Evolutionary conservation across 2,113 vertebrate genomes (phyloP).

Genomic region (Entosphenus tridentatus): DNA sequence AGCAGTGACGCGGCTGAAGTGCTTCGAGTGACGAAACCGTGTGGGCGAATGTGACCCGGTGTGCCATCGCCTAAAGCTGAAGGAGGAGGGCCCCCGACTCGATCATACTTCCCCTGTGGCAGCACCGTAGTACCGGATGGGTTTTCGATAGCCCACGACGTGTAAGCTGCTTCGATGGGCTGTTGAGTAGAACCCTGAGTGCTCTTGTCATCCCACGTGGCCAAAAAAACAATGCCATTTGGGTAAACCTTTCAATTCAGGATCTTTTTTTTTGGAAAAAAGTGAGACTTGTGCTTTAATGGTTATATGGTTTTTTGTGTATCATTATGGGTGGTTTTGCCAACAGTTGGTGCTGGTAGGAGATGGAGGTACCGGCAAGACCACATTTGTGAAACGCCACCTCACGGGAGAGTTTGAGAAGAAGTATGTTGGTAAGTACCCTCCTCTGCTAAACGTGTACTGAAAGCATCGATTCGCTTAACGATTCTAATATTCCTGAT

Average conservation of each 20-base stretch:
- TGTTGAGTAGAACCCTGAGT: not conserved
- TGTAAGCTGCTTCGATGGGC: not conserved
- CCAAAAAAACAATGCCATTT: not conserved
- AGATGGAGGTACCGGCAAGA: constrained; percentile 88
- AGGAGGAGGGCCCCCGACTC: too few species aligned
- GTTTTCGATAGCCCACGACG: too few species aligned
- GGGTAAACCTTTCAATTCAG: not conserved
- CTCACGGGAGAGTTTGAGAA: constrained; percentile 96
- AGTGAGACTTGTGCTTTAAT: not conserved
- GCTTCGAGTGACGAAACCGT: too few species aligned
- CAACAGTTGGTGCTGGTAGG: constrained; percentile 71
- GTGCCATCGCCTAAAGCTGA: too few species aligned
- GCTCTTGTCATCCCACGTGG: not conserved
- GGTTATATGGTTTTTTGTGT: not conserved
- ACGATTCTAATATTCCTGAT: too few species aligned
- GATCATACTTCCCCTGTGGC: too few species aligned
- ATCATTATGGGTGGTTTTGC: not conserved
- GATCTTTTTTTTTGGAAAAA: not conserved
- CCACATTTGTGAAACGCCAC: constrained; percentile 87
- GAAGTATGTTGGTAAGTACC: constrained; percentile 72
- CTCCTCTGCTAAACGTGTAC: too few species aligned
- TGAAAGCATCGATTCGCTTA: too few species aligned
- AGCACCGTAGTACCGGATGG: too few species aligned
- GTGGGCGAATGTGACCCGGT: too few species aligned
- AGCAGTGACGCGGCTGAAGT: too few species aligned